Evolutionary conservation across 2,113 vertebrate species (phyloP).

Genomic region (Oxyura jamaicensis): DNA sequence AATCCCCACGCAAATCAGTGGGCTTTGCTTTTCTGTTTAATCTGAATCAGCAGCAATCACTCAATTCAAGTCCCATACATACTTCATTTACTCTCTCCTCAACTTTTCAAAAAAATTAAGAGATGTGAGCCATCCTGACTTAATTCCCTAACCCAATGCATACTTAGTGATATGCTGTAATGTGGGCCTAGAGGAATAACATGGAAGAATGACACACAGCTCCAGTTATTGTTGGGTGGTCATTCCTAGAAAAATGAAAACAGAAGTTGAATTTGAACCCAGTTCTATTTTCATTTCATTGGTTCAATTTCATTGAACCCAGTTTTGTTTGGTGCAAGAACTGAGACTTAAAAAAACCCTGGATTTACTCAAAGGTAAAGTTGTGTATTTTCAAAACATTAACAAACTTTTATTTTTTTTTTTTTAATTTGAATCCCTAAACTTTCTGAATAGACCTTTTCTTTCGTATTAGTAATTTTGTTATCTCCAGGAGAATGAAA

Average conservation of each 20-base stretch:
- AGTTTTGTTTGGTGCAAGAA: neutral
- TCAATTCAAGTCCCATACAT: neutral
- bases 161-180: neutral
- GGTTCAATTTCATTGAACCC: too few species aligned
- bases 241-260: neutral
- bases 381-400: neutral
- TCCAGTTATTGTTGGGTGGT: neutral
- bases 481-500: slow-evolving; percentile 21
- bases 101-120: neutral
- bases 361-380: neutral
- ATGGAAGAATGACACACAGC: neutral
- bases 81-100: neutral
- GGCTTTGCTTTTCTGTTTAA: neutral
- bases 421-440: neutral
- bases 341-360: neutral
- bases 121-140: neutral
- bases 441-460: neutral
- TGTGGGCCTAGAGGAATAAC: neutral
- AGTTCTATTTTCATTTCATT: too few species aligned
- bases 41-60: neutral
- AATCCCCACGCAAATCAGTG: neutral
- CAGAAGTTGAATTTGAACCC: neutral
- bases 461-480: slow-evolving; percentile 17
- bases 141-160: neutral
- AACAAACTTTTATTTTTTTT: neutral